Evolutionary conservation across 2,113 vertebrate genomes (phyloP).

Genomic region (Chlamydotis undulata): DNA sequence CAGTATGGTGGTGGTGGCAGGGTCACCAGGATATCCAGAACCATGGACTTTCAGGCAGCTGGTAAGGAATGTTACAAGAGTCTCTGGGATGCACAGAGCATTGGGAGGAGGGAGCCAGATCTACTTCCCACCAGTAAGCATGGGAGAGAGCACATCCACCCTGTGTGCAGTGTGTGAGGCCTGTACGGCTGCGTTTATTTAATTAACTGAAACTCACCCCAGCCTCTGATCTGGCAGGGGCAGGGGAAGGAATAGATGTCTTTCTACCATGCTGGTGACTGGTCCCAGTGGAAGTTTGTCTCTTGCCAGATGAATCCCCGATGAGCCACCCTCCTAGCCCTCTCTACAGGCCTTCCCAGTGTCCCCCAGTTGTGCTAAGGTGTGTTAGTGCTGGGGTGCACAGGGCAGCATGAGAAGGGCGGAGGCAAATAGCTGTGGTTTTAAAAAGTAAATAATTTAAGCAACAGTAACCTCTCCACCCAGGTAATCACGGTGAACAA

Average conservation of each 20-base stretch:
- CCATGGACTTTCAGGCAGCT: background rate
- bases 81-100: background rate
- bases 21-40: background rate
- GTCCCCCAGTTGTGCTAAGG: background rate
- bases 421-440: conserved; percentile 56
- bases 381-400: background rate
- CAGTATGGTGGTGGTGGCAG: background rate
- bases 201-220: background rate
- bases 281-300: background rate
- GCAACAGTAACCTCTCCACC: conserved; percentile 50
- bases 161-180: background rate
- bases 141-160: background rate
- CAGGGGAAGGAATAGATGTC: background rate
- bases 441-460: conserved; percentile 52
- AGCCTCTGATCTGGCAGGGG: background rate
- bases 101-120: background rate
- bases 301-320: background rate
- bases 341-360: background rate
- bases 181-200: background rate
- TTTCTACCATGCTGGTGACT: background rate
- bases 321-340: background rate
- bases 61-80: background rate
- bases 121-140: background rate
- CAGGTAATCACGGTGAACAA: conserved; percentile 47
- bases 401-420: background rate